Percentiles rank a stretch among this genome's conserved stretches.
Conservation (phyloP, 2,888 invertebrate species). For the Bembecia ichneumoniformis region DNA sequence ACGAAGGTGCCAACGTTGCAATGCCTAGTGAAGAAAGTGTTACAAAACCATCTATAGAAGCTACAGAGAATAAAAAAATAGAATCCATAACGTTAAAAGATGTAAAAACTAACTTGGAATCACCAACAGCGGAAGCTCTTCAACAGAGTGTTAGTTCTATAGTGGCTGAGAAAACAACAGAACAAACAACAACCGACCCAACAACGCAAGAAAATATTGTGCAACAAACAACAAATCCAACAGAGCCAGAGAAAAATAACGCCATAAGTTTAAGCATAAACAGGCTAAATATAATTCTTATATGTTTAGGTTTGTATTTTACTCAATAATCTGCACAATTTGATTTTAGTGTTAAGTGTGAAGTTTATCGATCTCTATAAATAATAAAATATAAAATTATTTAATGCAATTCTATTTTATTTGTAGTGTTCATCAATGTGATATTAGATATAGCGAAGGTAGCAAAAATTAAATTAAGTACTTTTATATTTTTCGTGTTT, state of each 20-base stretch:
- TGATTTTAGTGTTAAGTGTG: neutral
- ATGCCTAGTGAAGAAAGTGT: neutral
- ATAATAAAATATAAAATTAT: neutral
- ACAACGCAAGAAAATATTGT: slow-evolving; percentile 1
- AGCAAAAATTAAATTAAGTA: neutral
- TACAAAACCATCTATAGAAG: neutral
- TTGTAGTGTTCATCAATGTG: slow-evolving; percentile 33
- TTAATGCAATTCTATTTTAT: slow-evolving; percentile 2
- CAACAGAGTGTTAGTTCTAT: slow-evolving; percentile 37
- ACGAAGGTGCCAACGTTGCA: neutral
- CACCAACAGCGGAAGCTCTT: slow-evolving; percentile 42
- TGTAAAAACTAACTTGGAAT: slow-evolving; percentile 10
- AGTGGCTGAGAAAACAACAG: slow-evolving; percentile 23
- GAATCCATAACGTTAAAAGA: neutral
- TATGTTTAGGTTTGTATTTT: neutral
- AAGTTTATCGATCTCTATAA: slow-evolving; percentile 8
- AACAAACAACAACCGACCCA: slow-evolving; percentile 11
- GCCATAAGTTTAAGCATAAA: neutral
- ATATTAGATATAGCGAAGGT: slow-evolving; percentile 10
- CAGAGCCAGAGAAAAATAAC: slow-evolving; percentile 4
- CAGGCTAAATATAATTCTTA: slow-evolving; percentile 1
- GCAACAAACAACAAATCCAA: slow-evolving; percentile 2
- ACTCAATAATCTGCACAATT: neutral
- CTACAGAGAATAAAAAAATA: neutral
- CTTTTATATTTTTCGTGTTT: neutral